Percentiles rank a stretch among this genome's conserved stretches.
Conservation (phyloP, 2,888 invertebrate species). For the Herminia tarsipennalis region DNA sequence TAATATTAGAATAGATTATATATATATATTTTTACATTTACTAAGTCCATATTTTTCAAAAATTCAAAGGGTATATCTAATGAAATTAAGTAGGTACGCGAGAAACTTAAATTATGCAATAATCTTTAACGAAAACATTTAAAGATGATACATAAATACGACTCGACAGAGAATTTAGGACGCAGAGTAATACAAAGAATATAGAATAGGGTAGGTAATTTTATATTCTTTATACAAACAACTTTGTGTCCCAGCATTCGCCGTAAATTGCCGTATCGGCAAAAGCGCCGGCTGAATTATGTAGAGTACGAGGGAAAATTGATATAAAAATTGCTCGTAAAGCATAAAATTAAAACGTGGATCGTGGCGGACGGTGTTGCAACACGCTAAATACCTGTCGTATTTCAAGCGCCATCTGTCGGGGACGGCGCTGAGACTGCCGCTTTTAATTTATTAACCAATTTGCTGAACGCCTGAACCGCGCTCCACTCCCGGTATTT, state of each 20-base stretch:
- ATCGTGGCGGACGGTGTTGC: constrained; percentile 79
- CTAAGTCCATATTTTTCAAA: too few species aligned
- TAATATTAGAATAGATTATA: too few species aligned
- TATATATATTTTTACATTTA: too few species aligned
- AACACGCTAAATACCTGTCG: constrained; percentile 85
- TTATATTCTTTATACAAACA: constrained; percentile 49
- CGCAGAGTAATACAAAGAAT: constrained; percentile 23
- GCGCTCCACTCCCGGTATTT: constrained; percentile 71
- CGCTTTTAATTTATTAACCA: constrained; percentile 84
- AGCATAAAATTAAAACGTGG: constrained; percentile 83
- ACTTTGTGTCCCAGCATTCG: constrained; percentile 50
- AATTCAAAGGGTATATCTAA: too few species aligned
- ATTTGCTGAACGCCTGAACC: constrained; percentile 80
- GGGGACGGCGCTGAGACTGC: constrained; percentile 81
- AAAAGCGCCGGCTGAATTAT: constrained; percentile 67
- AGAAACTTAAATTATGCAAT: too few species aligned
- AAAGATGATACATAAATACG: too few species aligned
- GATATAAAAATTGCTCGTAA: constrained; percentile 83
- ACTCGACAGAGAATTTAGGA: too few species aligned
- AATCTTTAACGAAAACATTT: too few species aligned
- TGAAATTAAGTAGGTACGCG: too few species aligned
- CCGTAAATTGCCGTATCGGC: constrained; percentile 67
- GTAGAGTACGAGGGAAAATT: constrained; percentile 75
- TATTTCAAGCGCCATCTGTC: constrained; percentile 83
- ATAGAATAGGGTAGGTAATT: constrained; percentile 22